Conservation (phyloP, 2,888 invertebrate species). For the Rhingia campestris region DNA sequence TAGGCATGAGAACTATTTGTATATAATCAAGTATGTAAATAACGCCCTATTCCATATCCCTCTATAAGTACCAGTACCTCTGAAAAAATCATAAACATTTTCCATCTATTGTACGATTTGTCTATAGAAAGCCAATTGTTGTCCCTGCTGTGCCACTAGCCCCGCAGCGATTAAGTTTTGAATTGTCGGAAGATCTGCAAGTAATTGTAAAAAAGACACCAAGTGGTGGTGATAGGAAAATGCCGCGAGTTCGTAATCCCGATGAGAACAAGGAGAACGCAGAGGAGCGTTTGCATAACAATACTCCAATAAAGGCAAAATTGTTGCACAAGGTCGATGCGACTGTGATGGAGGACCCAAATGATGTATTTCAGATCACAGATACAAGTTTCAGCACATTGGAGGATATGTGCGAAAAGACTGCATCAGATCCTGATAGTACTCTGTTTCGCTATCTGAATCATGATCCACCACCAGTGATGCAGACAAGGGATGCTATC, state of each 20-base stretch:
- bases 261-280: slow-evolving; percentile 57
- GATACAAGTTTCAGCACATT: slow-evolving; percentile 79
- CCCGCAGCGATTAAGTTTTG: slow-evolving; percentile 77
- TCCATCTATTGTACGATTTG: not conserved
- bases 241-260: slow-evolving; percentile 50
- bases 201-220: slow-evolving; percentile 71
- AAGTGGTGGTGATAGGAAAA: slow-evolving; percentile 8
- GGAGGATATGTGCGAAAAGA: slow-evolving; percentile 81
- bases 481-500: not conserved
- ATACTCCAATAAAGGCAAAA: slow-evolving; percentile 27
- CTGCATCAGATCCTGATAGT: slow-evolving; percentile 80
- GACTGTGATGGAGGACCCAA: slow-evolving; percentile 33
- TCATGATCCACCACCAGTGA: not conserved
- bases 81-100: not conserved
- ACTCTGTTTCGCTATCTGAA: slow-evolving; percentile 80
- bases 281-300: slow-evolving; percentile 16
- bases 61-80: not conserved
- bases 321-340: slow-evolving; percentile 4
- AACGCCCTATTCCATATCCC: not conserved
- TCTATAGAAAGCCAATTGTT: slow-evolving; percentile 46
- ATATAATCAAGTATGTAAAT: slow-evolving; percentile 2
- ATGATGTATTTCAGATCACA: slow-evolving; percentile 47
- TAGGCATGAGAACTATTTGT: slow-evolving; percentile 37
- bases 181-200: slow-evolving; percentile 77
- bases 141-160: slow-evolving; percentile 16